Percentiles rank a stretch among this genome's conserved stretches.
phyloP scores from a whole-genome alignment of 2,113 vertebrate genomes.

The Ascaphus truei region DNA sequence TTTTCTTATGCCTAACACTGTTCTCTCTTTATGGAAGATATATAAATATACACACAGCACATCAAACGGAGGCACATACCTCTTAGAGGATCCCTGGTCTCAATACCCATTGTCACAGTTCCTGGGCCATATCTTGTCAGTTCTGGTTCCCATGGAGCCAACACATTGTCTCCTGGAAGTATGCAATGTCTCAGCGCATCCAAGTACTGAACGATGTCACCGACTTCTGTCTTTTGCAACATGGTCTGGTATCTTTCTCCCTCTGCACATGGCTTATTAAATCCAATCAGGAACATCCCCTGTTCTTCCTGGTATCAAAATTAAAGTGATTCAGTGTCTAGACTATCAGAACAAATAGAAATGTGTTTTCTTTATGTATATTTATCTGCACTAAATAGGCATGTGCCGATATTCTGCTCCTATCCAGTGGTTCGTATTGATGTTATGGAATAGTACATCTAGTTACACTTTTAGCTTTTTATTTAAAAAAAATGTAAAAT shows the following conservation, averaged over 20 bases:
- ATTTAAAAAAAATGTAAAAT: no score
- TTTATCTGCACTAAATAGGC: no score
- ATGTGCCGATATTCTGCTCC: no score
- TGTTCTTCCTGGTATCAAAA: constrained; percentile 53
- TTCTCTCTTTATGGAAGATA: no score
- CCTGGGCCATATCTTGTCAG: constrained; percentile 69
- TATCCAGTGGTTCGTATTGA: no score
- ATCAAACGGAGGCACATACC: no score
- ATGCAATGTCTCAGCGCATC: constrained; percentile 49
- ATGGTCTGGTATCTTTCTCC: constrained; percentile 25
- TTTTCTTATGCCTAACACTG: no score
- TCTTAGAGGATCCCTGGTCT: constrained; percentile 54
- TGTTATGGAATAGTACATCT: no score
- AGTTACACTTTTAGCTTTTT: no score
- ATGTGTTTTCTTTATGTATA: no score
- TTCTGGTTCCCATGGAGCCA: constrained; percentile 74
- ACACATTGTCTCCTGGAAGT: constrained; percentile 71
- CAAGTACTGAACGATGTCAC: constrained; percentile 66
- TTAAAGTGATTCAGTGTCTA: constrained; percentile 11
- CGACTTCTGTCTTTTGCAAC: constrained; percentile 54
- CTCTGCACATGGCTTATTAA: constrained; percentile 49
- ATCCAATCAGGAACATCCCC: constrained; percentile 70
- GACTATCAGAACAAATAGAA: no score
- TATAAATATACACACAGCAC: no score
- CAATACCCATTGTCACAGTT: constrained; percentile 59